Conservation (phyloP, 2,888 invertebrate genomes). For the Andrena minutula region DNA sequence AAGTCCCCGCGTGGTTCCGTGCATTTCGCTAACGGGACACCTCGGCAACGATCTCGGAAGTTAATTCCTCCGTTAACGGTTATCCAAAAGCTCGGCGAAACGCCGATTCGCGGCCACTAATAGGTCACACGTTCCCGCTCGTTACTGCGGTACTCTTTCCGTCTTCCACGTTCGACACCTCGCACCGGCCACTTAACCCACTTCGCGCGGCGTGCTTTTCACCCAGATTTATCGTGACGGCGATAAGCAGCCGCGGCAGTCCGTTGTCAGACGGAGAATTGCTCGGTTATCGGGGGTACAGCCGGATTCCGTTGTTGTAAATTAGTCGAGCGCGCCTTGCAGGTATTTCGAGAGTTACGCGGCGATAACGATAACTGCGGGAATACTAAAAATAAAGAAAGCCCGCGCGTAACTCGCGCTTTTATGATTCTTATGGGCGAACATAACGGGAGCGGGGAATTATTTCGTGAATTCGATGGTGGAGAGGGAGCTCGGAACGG, state of each 20-base stretch:
- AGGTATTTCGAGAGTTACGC: constrained; percentile 22
- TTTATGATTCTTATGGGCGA: background rate
- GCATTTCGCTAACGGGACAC: constrained; percentile 12
- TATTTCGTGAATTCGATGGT: background rate
- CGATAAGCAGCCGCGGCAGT: constrained; percentile 29
- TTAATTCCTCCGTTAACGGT: no score
- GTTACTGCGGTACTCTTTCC: constrained; percentile 34
- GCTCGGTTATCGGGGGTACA: background rate
- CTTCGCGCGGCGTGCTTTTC: constrained; percentile 26
- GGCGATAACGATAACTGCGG: constrained; percentile 21
- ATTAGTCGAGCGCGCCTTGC: background rate
- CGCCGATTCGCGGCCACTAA: no score
- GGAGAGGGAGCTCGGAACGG: background rate
- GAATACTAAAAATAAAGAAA: constrained; percentile 6
- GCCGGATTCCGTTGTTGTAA: constrained; percentile 7
- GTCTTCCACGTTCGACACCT: constrained; percentile 14
- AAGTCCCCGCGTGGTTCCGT: constrained; percentile 20
- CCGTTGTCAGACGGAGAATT: background rate
- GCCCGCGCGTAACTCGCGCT: background rate
- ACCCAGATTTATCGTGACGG: constrained; percentile 25
- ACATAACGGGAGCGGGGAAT: background rate
- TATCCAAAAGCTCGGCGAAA: no score
- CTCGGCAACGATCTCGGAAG: no score
- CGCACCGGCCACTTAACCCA: constrained; percentile 46
- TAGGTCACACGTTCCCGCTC: constrained; percentile 1